These are phyloP conservation scores for Danaus chrysippus DNA, from an alignment of 2,888 invertebrate species.

Conservation along the genomic window DNA sequence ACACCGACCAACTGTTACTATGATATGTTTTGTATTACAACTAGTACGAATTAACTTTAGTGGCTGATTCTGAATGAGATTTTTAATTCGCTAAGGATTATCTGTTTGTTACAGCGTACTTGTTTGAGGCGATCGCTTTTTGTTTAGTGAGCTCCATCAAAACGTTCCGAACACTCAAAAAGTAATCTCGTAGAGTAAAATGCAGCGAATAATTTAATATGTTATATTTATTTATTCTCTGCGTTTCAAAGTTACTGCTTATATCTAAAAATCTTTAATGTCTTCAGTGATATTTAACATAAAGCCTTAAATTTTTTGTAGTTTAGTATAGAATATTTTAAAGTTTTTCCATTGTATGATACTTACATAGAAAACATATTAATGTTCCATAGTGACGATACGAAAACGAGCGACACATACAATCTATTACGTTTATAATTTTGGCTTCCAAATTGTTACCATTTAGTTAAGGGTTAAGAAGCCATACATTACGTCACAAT, in stretches of 20 bases:
- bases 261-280: neutral
- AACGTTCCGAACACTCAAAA: too few relatives aligned
- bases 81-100: neutral
- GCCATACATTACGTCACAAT: slow-evolving; percentile 64
- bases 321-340: too few relatives aligned
- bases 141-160: neutral
- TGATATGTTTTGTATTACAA: slow-evolving; percentile 52
- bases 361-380: neutral
- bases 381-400: neutral
- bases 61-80: slow-evolving; percentile 19
- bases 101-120: neutral
- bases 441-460: slow-evolving; percentile 65
- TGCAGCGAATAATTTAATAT: too few relatives aligned
- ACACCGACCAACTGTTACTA: slow-evolving; percentile 58
- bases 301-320: slow-evolving; percentile 2
- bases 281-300: slow-evolving; percentile 8
- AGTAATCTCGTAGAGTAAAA: too few relatives aligned
- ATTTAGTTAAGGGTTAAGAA: slow-evolving; percentile 72
- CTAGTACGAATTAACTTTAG: slow-evolving; percentile 36
- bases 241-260: neutral
- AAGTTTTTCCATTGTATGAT: neutral
- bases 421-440: slow-evolving; percentile 61
- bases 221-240: too few relatives aligned
- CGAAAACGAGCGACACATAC: slow-evolving; percentile 9
- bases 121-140: neutral